Evolutionary conservation across 35 echinoderm and acorn worm species (phyloP), one percentile per base, ranked within the genome.

Genomic region (Lytechinus pictus): DNA sequence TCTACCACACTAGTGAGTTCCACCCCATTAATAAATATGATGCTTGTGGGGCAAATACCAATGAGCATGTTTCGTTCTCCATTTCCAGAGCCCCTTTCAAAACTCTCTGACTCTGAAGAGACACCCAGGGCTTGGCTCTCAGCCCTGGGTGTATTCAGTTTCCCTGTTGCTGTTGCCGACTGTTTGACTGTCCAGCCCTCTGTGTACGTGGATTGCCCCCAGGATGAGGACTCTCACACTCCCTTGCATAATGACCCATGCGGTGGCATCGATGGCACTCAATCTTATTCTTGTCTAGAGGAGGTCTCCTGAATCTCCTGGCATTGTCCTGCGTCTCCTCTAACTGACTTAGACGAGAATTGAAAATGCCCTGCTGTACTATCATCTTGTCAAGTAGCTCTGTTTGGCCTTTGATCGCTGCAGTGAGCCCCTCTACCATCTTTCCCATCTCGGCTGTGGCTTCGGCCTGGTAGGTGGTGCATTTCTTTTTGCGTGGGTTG

Each of bases 331-430:
- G 55, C 14, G 19, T 61, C n/a, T 54, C 72, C 28, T 89, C 86
- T 56, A 95, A 52, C 55, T 52, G 27, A 27, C 54, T 90, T 9
- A 89, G 52, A n/a, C 95, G 28, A 28, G 16, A 19, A 13, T 89
- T n/a, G 51, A 95, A 52, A 14, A 55, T 52, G 14, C 29, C 95
- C 87, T 89, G 95, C 9, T 95, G 33, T 21, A 24, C 54, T 60
- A 54, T 52, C 86, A 95, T 90, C 29, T 89, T 60, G 16, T 95
- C 86, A 10, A 95, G 9, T 6, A 95, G 5, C 54, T 89, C 91
- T 27, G 91, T 96, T 54, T 96, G 95, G 16, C 91, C 92, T 71
- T 94, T 56, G 28, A 96, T 96, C 12, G 95, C 95, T 10, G 56
- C 57, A 13, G 95, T 86, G 52, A 96, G 88, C 27, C 91, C 79